A percentile compares a stretch with the other conserved stretches of the same genome.
Evolutionary conservation across 2,888 invertebrate species (phyloP).

Genomic region (Drosophila helvetica): DNA sequence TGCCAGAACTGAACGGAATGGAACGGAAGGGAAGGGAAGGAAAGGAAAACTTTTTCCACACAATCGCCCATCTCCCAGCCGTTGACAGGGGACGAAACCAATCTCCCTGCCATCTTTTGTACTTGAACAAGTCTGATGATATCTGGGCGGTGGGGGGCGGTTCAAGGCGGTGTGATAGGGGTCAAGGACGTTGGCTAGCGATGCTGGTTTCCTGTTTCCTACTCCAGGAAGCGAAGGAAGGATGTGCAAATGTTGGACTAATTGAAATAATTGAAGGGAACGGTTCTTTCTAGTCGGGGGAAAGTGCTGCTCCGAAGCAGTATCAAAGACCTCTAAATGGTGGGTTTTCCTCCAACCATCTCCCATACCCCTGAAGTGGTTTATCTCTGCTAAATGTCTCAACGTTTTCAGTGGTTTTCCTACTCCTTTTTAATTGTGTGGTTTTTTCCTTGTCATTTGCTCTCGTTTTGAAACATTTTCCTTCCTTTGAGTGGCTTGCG

Average conservation of each 20-base stretch:
- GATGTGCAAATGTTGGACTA: slow-evolving; percentile 29
- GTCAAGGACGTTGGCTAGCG: slow-evolving; percentile 16
- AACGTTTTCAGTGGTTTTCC: background rate
- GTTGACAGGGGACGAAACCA: slow-evolving; percentile 4
- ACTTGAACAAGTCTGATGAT: background rate
- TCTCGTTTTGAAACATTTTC: background rate
- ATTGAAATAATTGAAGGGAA: slow-evolving; percentile 35
- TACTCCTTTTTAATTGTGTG: background rate
- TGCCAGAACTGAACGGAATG: slow-evolving; percentile 46
- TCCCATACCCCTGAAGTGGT: too few species aligned
- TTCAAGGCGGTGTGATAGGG: slow-evolving; percentile 2
- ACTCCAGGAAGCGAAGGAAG: slow-evolving; percentile 30
- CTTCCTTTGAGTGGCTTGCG: background rate
- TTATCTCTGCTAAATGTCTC: background rate
- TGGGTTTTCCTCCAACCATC: background rate
- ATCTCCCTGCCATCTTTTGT: slow-evolving; percentile 1
- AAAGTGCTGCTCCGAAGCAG: background rate
- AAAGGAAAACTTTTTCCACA: background rate
- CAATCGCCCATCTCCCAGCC: slow-evolving; percentile 1
- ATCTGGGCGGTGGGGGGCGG: background rate
- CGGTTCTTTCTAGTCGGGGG: slow-evolving; percentile 1
- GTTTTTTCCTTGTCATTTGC: background rate
- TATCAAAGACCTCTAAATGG: slow-evolving; percentile 16
- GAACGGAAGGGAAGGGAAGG: slow-evolving; percentile 9
- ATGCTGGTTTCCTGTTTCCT: slow-evolving; percentile 12